Percentiles rank a stretch among this genome's conserved stretches.
Evolutionary conservation across 2,113 vertebrate genomes (phyloP).

Genomic region (Dromaius novaehollandiae): DNA sequence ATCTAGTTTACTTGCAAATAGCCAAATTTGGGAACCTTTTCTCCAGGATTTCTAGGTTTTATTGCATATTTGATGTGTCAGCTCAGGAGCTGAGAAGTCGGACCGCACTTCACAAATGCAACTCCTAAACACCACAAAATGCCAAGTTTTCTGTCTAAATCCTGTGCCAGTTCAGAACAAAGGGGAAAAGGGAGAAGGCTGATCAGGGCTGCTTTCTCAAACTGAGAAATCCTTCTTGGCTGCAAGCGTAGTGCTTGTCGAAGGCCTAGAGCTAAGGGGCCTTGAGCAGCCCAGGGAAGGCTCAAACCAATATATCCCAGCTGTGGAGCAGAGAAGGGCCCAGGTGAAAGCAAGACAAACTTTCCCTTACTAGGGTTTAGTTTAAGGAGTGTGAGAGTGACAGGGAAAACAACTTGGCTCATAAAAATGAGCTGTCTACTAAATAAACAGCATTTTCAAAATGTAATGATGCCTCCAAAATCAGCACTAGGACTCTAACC

Average conservation of each 20-base stretch:
- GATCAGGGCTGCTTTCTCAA: background rate
- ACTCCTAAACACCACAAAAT: rapidly evolving
- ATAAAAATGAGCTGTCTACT: background rate
- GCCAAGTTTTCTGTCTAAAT: background rate
- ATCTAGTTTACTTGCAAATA: rapidly evolving
- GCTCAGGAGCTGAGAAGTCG: background rate
- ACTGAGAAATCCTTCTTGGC: background rate
- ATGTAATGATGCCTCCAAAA: rapidly evolving
- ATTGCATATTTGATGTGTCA: background rate
- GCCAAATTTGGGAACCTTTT: no score
- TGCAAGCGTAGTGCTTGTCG: rapidly evolving
- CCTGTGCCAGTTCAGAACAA: background rate
- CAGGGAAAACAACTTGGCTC: background rate
- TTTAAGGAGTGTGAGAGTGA: background rate
- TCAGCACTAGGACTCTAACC: background rate
- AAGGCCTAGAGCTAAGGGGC: background rate
- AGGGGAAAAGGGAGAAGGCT: background rate
- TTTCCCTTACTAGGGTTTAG: background rate
- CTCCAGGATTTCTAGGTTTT: background rate
- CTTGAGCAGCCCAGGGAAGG: background rate
- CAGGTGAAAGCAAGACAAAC: background rate
- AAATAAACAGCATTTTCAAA: rapidly evolving
- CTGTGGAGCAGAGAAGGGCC: background rate
- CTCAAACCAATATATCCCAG: rapidly evolving
- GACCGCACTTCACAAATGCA: background rate